phyloP scores from a whole-genome alignment of 1,140 invertebrate genomes.

The Glossosoma conforme region DNA sequence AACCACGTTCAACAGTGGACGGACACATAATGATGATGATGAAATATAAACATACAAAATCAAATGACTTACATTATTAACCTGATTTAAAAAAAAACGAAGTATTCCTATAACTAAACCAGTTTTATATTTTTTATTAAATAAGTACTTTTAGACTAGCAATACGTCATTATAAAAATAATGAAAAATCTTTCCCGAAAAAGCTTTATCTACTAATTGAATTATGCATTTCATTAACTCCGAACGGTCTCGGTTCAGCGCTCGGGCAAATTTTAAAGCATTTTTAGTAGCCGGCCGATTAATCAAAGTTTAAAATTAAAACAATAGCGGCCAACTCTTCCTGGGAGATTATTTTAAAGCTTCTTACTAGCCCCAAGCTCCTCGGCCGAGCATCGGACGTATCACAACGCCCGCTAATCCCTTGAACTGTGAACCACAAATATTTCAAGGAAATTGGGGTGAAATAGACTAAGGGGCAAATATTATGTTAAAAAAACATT shows the following conservation, averaged over 20 bases:
- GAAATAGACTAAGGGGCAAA: background rate
- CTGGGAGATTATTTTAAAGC: slow-evolving; percentile 6
- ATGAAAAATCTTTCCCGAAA: too few species aligned
- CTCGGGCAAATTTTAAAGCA: slow-evolving; percentile 11
- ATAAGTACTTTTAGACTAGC: too few species aligned
- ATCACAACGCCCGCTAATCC: slow-evolving; percentile 15
- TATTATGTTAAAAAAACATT: background rate
- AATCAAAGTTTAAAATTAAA: slow-evolving; percentile 30
- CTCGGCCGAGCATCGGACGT: background rate
- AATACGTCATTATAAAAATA: too few species aligned
- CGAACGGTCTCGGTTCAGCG: background rate
- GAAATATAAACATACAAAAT: too few species aligned
- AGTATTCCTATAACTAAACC: too few species aligned
- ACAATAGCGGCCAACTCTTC: slow-evolving; percentile 10
- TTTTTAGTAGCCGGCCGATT: slow-evolving; percentile 17
- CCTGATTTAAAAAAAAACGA: too few species aligned
- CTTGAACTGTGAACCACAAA: slow-evolving; percentile 14
- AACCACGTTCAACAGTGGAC: too few species aligned
- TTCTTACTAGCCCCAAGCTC: background rate
- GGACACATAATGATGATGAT: too few species aligned
- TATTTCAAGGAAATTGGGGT: too few species aligned
- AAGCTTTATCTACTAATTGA: background rate
- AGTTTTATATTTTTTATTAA: too few species aligned
- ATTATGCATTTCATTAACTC: slow-evolving; percentile 13
- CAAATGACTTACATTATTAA: too few species aligned